phyloP scores from a whole-genome alignment of 2,113 vertebrate genomes.

The Hydropotes inermis region DNA sequence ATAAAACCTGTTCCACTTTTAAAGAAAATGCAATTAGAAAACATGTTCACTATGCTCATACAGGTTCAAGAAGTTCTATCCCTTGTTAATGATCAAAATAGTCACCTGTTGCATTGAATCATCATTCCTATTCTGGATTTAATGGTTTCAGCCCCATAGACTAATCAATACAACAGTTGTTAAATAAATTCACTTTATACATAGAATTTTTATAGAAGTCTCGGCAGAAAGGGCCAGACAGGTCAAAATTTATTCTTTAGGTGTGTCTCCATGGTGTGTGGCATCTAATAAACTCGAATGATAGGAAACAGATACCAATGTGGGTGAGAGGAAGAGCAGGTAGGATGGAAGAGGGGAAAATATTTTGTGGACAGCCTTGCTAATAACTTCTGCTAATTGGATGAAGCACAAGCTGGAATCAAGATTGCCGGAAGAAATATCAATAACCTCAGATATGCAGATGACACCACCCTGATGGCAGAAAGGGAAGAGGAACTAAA shows the following conservation, averaged over 20 bases:
- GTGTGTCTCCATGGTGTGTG: not conserved
- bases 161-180: not conserved
- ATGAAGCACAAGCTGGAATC: not conserved
- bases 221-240: not conserved
- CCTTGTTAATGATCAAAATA: not conserved
- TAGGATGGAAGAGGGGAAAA: not conserved
- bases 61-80: not conserved
- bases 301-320: not conserved
- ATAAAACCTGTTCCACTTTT: not conserved
- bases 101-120: not conserved
- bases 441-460: not conserved
- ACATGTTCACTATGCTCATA: not conserved
- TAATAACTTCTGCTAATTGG: not conserved
- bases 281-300: not conserved
- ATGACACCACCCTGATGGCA: not conserved
- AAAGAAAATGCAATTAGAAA: slow-evolving; percentile 30
- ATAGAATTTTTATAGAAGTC: slow-evolving; percentile 17
- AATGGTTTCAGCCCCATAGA: not conserved
- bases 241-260: not conserved
- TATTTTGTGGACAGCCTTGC: not conserved
- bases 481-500: not conserved
- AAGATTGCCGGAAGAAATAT: not conserved
- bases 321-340: not conserved
- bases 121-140: not conserved
- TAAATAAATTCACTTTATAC: not conserved